Evolutionary conservation across 2,888 invertebrate genomes (phyloP).

Genomic region (Brenthis hecate): DNA sequence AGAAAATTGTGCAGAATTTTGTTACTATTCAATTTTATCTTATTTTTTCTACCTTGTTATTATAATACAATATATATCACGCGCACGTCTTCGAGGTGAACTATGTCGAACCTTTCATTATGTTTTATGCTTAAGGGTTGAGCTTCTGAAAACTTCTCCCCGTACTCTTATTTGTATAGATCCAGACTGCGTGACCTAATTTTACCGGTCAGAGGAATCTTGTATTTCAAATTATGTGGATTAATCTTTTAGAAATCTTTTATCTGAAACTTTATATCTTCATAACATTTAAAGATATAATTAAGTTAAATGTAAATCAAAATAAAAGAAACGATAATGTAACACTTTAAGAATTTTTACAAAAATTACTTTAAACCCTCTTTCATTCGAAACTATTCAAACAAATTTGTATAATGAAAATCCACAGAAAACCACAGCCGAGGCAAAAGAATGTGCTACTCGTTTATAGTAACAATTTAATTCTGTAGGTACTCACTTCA

Average conservation of each 20-base stretch:
- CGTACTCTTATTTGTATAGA: too few relatives aligned
- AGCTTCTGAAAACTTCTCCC: too few relatives aligned
- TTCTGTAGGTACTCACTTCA: not conserved
- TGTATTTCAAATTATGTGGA: too few relatives aligned
- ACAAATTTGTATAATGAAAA: conserved; percentile 37
- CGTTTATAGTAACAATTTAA: conserved; percentile 25
- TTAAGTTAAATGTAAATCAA: too few relatives aligned
- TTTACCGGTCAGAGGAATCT: too few relatives aligned
- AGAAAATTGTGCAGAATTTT: conserved; percentile 46
- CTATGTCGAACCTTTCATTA: not conserved
- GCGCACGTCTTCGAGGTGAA: conserved; percentile 1
- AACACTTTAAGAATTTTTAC: conserved; percentile 14
- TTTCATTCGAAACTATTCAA: conserved; percentile 30
- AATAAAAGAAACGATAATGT: not conserved
- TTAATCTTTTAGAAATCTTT: too few relatives aligned
- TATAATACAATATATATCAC: conserved; percentile 10
- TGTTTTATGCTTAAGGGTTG: too few relatives aligned
- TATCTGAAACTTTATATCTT: too few relatives aligned
- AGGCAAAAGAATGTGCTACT: conserved; percentile 24
- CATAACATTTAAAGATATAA: too few relatives aligned
- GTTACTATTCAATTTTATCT: conserved; percentile 24
- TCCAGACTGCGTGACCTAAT: too few relatives aligned
- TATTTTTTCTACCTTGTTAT: not conserved
- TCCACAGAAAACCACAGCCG: conserved; percentile 27
- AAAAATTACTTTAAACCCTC: conserved; percentile 32